Evolutionary conservation across 2,888 invertebrate genomes (phyloP), one percentile per base, ranked within the genome.

Genomic region (Cyclophora albipunctata): DNA sequence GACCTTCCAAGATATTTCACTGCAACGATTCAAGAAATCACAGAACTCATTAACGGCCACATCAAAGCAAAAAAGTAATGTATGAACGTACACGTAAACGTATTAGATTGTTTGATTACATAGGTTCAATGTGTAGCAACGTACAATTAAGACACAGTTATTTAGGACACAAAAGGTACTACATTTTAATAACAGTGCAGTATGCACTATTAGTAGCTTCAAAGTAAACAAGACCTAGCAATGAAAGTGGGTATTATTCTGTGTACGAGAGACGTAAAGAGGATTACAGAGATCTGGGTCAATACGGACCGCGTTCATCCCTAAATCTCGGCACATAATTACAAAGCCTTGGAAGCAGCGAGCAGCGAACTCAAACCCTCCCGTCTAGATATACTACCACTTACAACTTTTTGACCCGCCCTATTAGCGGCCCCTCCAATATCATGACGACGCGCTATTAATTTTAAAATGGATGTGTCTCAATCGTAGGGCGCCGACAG

Each of bases 321-420:
- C 70, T 71, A 78, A 81, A 81, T 78, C 78, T 73, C 75, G 59
- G 69, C 71, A 77, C 73, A 78, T 78, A 76, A 79, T 78, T 76
- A 74, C 69, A 56, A 58, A 54, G 59, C 64, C 54, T 62, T 52
- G 62, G 63, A 65, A 67, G 71, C 72, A 69, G 66, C 63, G 59
- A 63, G 60, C 67, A 46, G 47, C 46, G 51, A 49, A 47, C 48
- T 44, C 47, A 48, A 42, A 54, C 45, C 50, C 52, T 70, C 70
- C 67, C 67, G 59, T 57, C 58, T 34, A 43, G 42, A 49, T 66
- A 70, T 64, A 62, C 64, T 63, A 62, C 65, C 67, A 66, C 67
- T 71, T 64, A 65, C 67, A 69, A 75, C 71, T 74, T 78, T 76
- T 73, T 69, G 71, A 73, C 69, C 69, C 69, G 44, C 52, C 57